Evolutionary conservation across 2,888 invertebrate genomes (phyloP).

Genomic region (Macaria notata): DNA sequence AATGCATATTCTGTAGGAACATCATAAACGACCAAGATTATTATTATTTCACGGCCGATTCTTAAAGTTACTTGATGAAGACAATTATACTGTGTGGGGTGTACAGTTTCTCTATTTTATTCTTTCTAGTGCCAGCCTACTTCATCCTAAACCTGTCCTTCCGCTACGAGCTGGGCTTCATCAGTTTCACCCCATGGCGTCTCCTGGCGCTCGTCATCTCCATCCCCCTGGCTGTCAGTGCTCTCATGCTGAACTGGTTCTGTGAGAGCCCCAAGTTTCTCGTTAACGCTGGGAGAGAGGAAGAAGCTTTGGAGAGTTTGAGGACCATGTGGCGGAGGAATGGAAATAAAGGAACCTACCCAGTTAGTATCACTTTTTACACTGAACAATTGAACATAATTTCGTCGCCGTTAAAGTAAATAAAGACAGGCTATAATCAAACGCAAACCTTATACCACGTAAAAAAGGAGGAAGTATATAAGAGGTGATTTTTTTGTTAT

Average conservation of each 20-base stretch:
- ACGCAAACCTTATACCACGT: no score
- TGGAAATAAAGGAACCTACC: conserved; percentile 46
- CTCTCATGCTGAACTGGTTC: conserved; percentile 73
- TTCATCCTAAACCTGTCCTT: conserved; percentile 41
- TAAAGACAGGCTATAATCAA: no score
- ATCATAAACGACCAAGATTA: no score
- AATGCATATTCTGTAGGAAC: no score
- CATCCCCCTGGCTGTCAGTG: conserved; percentile 81
- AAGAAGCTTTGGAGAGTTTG: conserved; percentile 82
- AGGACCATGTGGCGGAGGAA: conserved; percentile 79
- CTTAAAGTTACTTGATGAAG: no score
- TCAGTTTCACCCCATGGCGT: conserved; percentile 50
- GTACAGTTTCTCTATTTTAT: no score
- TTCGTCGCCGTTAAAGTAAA: no score
- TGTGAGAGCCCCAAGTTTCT: conserved; percentile 89
- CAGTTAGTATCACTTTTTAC: conserved; percentile 29
- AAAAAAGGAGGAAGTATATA: no score
- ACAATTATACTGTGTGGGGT: no score
- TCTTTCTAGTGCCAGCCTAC: conserved; percentile 39
- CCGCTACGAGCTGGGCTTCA: conserved; percentile 37
- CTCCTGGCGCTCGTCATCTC: conserved; percentile 54
- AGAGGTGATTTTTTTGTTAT: no score
- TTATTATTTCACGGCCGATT: no score
- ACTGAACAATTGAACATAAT: no score
- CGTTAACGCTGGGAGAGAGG: conserved; percentile 80